phyloP scores from a whole-genome alignment of 2,888 invertebrate genomes.

The Spodoptera picta region DNA sequence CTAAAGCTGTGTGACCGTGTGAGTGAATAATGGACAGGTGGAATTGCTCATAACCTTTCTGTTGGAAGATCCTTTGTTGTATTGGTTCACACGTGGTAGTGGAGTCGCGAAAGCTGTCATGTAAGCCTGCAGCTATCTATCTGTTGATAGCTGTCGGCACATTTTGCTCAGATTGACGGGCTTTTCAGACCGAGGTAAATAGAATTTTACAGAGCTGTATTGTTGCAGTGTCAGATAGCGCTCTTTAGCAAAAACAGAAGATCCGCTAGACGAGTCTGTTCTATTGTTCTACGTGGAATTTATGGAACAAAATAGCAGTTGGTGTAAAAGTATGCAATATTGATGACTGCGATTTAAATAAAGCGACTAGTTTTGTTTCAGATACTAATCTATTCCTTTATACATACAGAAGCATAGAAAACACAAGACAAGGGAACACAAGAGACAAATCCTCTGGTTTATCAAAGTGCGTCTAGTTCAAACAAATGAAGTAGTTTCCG shows the following conservation, averaged over 20 bases:
- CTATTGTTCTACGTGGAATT: constrained; percentile 4
- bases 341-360: neutral
- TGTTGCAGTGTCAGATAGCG: constrained; percentile 45
- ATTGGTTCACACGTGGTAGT: constrained; percentile 62
- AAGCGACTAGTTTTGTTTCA: neutral
- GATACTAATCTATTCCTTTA: constrained; percentile 8
- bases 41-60: constrained; percentile 67
- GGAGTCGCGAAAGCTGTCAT: constrained; percentile 62
- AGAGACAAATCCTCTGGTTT: constrained; percentile 32
- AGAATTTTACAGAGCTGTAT: constrained; percentile 67
- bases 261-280: constrained; percentile 20
- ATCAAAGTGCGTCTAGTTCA: constrained; percentile 54
- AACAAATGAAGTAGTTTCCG: constrained; percentile 63
- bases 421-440: constrained; percentile 24
- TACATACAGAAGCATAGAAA: constrained; percentile 1
- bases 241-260: constrained; percentile 32
- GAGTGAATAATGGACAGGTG: constrained; percentile 69
- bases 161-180: constrained; percentile 70
- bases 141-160: constrained; percentile 73
- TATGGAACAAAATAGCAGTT: constrained; percentile 1
- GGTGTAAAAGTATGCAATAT: neutral
- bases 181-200: constrained; percentile 65
- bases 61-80: constrained; percentile 72
- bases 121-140: constrained; percentile 71
- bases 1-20: constrained; percentile 57